phyloP scores from a whole-genome alignment of 2,888 invertebrate species.

The Drosophila quasianomalipes region DNA sequence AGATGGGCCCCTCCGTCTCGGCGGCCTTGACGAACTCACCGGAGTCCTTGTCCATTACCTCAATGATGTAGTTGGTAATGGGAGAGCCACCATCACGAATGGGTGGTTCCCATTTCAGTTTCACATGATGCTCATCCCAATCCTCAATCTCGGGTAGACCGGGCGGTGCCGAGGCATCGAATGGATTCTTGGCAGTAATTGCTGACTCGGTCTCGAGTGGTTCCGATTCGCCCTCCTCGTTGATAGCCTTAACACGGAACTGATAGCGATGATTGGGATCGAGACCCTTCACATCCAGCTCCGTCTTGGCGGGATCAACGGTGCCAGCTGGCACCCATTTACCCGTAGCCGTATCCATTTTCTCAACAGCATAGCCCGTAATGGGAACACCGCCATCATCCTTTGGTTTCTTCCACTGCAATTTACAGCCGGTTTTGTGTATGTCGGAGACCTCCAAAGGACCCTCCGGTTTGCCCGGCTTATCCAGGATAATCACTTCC shows the following conservation, averaged over 20 bases:
- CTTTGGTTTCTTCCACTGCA: conserved; percentile 97
- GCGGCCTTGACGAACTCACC: conserved; percentile 94
- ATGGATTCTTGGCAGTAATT: conserved; percentile 98
- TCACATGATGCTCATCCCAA: conserved; percentile 96
- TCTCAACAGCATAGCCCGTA: conserved; percentile 96
- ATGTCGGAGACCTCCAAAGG: conserved; percentile 96
- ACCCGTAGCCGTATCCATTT: conserved; percentile 95
- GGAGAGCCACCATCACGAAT: conserved; percentile 96
- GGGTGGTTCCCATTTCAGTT: conserved; percentile 96
- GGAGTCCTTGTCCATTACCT: conserved; percentile 95
- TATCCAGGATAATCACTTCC: conserved; percentile 94
- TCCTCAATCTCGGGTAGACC: conserved; percentile 96
- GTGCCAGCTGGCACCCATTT: conserved; percentile 95
- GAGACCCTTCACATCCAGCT: conserved; percentile 93
- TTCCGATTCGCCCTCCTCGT: conserved; percentile 98
- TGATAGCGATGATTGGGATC: conserved; percentile 98
- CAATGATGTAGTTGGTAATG: conserved; percentile 96
- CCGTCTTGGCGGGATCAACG: conserved; percentile 92
- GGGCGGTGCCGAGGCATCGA: conserved; percentile 94
- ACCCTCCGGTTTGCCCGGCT: conserved; percentile 88
- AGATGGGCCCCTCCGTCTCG: conserved; percentile 93
- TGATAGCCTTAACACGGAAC: conserved; percentile 98
- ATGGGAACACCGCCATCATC: conserved; percentile 98
- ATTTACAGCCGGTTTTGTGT: conserved; percentile 96
- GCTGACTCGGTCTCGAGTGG: conserved; percentile 95